Conservation (phyloP, 2,113 vertebrate genomes). For the Cryptotis parvus region DNA sequence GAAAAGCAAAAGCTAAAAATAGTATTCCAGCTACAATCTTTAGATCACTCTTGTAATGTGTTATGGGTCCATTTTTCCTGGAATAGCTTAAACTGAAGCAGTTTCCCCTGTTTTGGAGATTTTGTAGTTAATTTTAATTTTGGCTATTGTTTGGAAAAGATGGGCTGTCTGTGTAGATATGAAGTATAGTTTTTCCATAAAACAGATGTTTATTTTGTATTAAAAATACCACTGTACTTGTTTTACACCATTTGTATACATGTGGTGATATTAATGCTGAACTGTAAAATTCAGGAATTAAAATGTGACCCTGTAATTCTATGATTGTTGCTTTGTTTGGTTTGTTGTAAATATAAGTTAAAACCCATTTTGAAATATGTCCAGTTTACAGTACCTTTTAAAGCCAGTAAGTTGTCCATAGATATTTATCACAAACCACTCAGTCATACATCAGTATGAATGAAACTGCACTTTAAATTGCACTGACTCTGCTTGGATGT, state of each 20-base stretch:
- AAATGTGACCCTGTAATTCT: conserved; percentile 98
- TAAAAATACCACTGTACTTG: conserved; percentile 96
- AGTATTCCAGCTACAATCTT: conserved; percentile 85
- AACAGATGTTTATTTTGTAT: conserved; percentile 96
- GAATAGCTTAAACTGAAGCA: conserved; percentile 89
- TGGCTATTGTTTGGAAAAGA: conserved; percentile 91
- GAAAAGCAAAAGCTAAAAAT: conserved; percentile 61
- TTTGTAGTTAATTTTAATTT: conserved; percentile 91
- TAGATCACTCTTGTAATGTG: conserved; percentile 87
- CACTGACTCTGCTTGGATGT: background rate
- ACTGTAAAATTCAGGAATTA: conserved; percentile 97
- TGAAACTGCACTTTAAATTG: background rate
- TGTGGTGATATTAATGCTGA: conserved; percentile 94
- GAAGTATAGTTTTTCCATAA: conserved; percentile 93
- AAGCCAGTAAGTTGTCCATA: conserved; percentile 52
- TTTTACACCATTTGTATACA: conserved; percentile 99
- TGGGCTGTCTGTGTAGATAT: conserved; percentile 92
- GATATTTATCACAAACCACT: conserved; percentile 47
- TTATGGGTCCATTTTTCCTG: conserved; percentile 89
- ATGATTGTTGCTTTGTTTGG: conserved; percentile 86
- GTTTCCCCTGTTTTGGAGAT: conserved; percentile 89
- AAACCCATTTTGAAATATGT: conserved; percentile 74
- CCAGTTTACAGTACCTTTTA: conserved; percentile 71
- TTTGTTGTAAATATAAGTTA: conserved; percentile 85
- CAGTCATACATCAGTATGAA: conserved; percentile 36